Evolutionary conservation across 2,888 invertebrate species (phyloP).

Genomic region (Epirrita christyi): DNA sequence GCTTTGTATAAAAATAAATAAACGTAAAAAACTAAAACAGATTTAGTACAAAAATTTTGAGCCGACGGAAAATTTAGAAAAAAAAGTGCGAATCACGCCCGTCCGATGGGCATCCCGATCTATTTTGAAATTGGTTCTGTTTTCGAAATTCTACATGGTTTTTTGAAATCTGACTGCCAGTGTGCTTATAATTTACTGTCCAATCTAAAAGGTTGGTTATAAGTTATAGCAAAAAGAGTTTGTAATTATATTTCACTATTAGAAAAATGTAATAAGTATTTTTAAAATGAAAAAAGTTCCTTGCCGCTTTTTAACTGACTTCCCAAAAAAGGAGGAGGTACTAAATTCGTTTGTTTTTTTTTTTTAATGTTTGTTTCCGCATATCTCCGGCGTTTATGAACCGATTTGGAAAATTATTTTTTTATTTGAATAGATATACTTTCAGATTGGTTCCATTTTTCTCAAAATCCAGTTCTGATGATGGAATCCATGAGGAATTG

Average conservation of each 20-base stretch:
- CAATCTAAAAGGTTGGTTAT: slow-evolving; percentile 30
- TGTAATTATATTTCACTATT: not conserved
- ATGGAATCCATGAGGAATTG: no score
- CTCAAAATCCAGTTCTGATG: no score
- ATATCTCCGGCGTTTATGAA: no score
- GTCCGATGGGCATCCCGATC: slow-evolving; percentile 66
- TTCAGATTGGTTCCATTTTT: no score
- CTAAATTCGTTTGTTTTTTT: no score
- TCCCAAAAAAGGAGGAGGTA: no score
- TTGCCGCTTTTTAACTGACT: no score
- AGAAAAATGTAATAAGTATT: no score
- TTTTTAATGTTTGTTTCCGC: no score
- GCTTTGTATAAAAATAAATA: slow-evolving; percentile 56
- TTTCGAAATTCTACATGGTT: slow-evolving; percentile 53
- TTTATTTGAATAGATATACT: no score
- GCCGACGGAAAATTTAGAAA: slow-evolving; percentile 70
- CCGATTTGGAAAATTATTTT: no score
- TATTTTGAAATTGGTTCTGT: slow-evolving; percentile 64
- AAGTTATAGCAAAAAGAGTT: not conserved
- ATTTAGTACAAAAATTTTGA: slow-evolving; percentile 68
- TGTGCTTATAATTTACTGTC: slow-evolving; percentile 11
- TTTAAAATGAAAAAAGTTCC: no score
- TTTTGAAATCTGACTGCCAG: slow-evolving; percentile 42
- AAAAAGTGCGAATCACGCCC: slow-evolving; percentile 72
- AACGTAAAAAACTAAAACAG: slow-evolving; percentile 59